phyloP scores from a whole-genome alignment of 2,797 vertebrate genomes.

The Sitta carolinensis region DNA sequence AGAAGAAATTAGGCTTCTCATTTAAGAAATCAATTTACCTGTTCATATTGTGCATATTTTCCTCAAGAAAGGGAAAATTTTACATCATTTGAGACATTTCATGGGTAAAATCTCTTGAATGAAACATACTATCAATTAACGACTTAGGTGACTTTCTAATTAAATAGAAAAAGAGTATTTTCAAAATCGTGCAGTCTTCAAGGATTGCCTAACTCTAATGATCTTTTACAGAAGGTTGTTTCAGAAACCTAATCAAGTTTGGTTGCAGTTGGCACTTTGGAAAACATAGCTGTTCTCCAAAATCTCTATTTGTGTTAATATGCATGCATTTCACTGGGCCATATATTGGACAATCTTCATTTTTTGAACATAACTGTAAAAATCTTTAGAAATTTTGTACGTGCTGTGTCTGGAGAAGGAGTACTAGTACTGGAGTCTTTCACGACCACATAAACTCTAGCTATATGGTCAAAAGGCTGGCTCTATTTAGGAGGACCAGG shows the following conservation, averaged over 20 bases:
- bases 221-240: neutral
- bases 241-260: neutral
- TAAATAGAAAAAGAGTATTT: neutral
- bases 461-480: neutral
- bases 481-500: neutral
- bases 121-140: neutral
- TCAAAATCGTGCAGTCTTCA: neutral
- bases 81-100: neutral
- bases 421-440: neutral
- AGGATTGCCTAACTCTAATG: neutral
- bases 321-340: neutral
- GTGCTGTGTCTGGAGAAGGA: neutral
- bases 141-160: neutral
- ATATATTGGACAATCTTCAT: neutral
- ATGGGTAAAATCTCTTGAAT: neutral
- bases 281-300: neutral
- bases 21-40: neutral
- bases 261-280: neutral
- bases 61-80: neutral
- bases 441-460: neutral
- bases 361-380: neutral
- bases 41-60: neutral
- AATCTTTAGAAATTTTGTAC: neutral
- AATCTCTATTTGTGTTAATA: neutral
- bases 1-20: neutral